Evolutionary conservation across 2,113 vertebrate genomes (phyloP).

Genomic region (Pluvialis apricaria): DNA sequence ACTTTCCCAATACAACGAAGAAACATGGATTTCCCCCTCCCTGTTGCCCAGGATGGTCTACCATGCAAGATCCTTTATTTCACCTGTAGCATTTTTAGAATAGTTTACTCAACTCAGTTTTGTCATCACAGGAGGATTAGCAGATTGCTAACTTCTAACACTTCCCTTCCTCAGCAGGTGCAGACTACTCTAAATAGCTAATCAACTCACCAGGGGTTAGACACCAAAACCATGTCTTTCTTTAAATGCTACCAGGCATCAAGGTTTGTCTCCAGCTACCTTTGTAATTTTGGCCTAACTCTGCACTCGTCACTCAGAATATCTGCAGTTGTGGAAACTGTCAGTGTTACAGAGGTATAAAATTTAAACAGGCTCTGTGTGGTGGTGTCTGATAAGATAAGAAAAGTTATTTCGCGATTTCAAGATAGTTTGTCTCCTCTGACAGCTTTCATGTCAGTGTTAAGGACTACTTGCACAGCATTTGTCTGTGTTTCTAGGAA

Average conservation of each 20-base stretch:
- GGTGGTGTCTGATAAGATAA: slow-evolving; percentile 43
- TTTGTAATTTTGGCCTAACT: not conserved
- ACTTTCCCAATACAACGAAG: not conserved
- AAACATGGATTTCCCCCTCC: not conserved
- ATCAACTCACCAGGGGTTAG: not conserved
- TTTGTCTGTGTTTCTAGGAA: not conserved
- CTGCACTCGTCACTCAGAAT: not conserved
- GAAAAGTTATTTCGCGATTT: slow-evolving; percentile 42
- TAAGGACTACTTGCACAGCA: not conserved
- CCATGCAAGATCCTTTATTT: not conserved
- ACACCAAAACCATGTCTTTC: not conserved
- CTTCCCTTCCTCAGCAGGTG: not conserved
- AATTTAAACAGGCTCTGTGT: not conserved
- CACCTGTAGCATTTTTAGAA: not conserved
- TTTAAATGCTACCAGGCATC: not conserved
- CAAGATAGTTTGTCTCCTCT: slow-evolving; percentile 6
- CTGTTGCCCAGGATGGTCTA: not conserved
- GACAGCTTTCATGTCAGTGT: slow-evolving; percentile 6
- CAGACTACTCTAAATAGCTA: not conserved
- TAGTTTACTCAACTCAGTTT: not conserved
- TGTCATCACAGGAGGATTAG: not conserved
- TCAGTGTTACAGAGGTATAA: fast-evolving
- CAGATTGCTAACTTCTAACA: not conserved
- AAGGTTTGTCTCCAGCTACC: not conserved
- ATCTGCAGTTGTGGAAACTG: not conserved